phyloP scores from a whole-genome alignment of 2,113 vertebrate genomes.

The Oncorhynchus clarkii region DNA sequence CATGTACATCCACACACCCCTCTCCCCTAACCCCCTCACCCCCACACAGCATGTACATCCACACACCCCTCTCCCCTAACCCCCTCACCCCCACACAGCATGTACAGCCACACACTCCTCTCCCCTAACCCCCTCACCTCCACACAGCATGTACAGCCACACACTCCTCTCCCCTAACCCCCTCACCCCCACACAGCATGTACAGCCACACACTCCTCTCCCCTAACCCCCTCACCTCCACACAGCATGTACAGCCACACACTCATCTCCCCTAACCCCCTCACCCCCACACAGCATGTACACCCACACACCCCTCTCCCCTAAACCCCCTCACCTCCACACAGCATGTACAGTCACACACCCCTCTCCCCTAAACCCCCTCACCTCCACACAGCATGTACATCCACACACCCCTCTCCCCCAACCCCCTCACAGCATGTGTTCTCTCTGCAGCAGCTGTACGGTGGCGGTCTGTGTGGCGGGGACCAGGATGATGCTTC shows the following conservation, averaged over 20 bases:
- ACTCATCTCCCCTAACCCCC: no score
- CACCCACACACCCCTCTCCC: no score
- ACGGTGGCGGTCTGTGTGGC: slow-evolving; percentile 95
- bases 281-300: no score
- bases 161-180: no score
- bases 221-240: no score
- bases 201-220: no score
- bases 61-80: slow-evolving; percentile 85
- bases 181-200: no score
- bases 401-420: not conserved
- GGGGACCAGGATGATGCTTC: slow-evolving; percentile 93
- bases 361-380: not conserved
- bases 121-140: slow-evolving; percentile 64
- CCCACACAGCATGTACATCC: slow-evolving; percentile 22
- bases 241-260: no score
- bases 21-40: slow-evolving; percentile 85
- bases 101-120: no score
- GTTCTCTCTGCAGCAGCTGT: slow-evolving; percentile 92
- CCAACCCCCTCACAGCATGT: slow-evolving; percentile 77
- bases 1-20: slow-evolving; percentile 73
- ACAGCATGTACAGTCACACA: not conserved
- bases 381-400: no score
- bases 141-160: no score
- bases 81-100: slow-evolving; percentile 77
- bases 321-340: no score